Conservation (phyloP, 1,140 invertebrate species). For the Conopomorpha cramerella region DNA sequence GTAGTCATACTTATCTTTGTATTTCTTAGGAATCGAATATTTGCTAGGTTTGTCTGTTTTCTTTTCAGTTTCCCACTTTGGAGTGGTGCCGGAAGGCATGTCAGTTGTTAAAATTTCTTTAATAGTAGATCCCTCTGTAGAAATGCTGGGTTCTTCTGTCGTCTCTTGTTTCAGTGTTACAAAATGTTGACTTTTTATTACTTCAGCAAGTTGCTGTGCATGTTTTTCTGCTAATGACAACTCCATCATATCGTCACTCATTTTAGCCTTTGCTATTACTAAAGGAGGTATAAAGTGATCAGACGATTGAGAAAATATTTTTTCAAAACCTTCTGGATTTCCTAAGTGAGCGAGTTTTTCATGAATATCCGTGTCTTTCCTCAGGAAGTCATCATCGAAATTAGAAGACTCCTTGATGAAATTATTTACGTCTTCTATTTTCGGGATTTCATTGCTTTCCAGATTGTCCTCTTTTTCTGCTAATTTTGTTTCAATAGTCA, state of each 20-base stretch:
- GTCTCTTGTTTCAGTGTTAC: conserved; percentile 13
- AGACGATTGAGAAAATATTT: conserved; percentile 52
- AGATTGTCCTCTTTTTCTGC: conserved; percentile 31
- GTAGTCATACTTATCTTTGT: conserved; percentile 20
- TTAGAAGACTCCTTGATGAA: conserved; percentile 23
- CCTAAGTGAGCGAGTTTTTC: conserved; percentile 37
- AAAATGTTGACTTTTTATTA: no score
- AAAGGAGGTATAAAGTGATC: conserved; percentile 57
- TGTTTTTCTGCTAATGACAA: conserved; percentile 53
- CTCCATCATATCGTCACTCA: conserved; percentile 54
- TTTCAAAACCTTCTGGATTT: conserved; percentile 40
- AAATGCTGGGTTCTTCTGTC: conserved; percentile 11
- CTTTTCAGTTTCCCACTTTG: conserved; percentile 9
- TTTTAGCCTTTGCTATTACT: conserved; percentile 57
- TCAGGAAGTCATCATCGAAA: conserved; percentile 34
- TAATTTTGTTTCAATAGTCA: no score
- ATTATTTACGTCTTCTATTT: conserved; percentile 18
- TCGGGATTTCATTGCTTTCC: conserved; percentile 33
- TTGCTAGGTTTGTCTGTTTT: conserved; percentile 20
- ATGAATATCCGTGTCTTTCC: conserved; percentile 41
- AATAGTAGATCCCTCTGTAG: conserved; percentile 5
- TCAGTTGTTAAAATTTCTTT: conserved; percentile 9
- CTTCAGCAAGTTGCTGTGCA: conserved; percentile 39
- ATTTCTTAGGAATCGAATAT: conserved; percentile 46
- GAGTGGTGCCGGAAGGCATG: neutral